Conservation (phyloP, 1,140 invertebrate species). For the Hydropsyche tenuis region DNA sequence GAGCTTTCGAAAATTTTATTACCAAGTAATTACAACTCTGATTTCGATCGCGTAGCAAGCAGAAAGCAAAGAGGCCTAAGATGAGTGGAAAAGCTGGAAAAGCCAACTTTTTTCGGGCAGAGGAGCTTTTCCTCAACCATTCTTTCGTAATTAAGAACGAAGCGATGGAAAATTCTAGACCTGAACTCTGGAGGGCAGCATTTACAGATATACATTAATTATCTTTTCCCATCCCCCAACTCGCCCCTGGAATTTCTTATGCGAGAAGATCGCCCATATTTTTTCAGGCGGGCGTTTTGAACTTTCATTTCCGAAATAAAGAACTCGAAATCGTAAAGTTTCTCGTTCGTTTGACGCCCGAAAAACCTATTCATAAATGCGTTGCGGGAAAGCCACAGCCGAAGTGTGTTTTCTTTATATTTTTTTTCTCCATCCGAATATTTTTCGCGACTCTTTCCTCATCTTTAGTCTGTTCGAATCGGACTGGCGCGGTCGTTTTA, state of each 20-base stretch:
- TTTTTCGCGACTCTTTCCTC: not conserved
- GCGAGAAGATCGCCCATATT: no score
- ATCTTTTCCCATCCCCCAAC: not conserved
- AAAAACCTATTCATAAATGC: slow-evolving; percentile 48
- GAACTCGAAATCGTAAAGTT: slow-evolving; percentile 43
- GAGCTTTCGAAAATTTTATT: slow-evolving; percentile 36
- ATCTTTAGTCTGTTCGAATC: slow-evolving; percentile 8
- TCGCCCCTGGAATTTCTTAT: not conserved
- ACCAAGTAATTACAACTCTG: slow-evolving; percentile 38
- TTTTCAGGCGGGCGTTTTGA: not conserved
- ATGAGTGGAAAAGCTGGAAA: no score
- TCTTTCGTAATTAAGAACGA: slow-evolving; percentile 38
- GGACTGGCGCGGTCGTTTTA: slow-evolving; percentile 3
- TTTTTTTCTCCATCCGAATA: slow-evolving; percentile 21
- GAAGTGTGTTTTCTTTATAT: slow-evolving; percentile 18
- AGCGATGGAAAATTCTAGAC: slow-evolving; percentile 30
- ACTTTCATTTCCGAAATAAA: not conserved
- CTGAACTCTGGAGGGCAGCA: not conserved
- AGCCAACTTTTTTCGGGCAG: no score
- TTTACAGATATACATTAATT: slow-evolving; percentile 36
- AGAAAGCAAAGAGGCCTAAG: not conserved
- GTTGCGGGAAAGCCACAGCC: slow-evolving; percentile 14
- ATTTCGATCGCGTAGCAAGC: slow-evolving; percentile 31
- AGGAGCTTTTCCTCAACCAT: not conserved
- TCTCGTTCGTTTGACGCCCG: slow-evolving; percentile 42